A percentile compares a stretch with the other conserved stretches of the same genome.
phyloP scores from a whole-genome alignment of 2,888 invertebrate genomes.

The Chromoteleia sp. region DNA sequence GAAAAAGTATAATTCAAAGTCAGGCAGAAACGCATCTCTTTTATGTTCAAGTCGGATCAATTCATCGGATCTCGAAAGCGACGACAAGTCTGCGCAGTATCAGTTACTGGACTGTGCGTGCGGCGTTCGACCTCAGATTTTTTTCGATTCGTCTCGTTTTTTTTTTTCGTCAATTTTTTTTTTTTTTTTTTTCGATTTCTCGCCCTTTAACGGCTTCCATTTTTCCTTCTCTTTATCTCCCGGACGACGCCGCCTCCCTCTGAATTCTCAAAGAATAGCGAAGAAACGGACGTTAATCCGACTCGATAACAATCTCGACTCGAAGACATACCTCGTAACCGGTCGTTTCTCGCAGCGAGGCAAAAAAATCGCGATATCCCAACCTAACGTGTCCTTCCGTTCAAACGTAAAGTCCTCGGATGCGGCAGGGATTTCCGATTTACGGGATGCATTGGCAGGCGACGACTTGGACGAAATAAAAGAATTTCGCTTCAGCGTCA shows the following conservation, averaged over 20 bases:
- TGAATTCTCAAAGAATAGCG: constrained; percentile 67
- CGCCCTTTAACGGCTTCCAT: constrained; percentile 74
- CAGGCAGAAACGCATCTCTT: constrained; percentile 33
- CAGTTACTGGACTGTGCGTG: constrained; percentile 44
- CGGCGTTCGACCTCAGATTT: constrained; percentile 56
- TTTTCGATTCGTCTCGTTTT: constrained; percentile 25
- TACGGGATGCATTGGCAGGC: constrained; percentile 51
- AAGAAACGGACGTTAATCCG: constrained; percentile 75
- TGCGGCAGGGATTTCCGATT: constrained; percentile 71
- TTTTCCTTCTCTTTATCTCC: constrained; percentile 56
- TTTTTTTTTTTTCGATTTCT: constrained; percentile 56
- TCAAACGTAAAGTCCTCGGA: constrained; percentile 55
- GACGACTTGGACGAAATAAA: constrained; percentile 47
- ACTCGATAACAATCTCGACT: constrained; percentile 75
- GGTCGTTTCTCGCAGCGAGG: constrained; percentile 71
- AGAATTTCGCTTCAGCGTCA: constrained; percentile 14
- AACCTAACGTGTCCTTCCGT: constrained; percentile 60
- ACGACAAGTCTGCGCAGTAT: constrained; percentile 57
- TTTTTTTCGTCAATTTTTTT: constrained; percentile 41
- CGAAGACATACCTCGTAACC: constrained; percentile 72
- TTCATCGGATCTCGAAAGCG: constrained; percentile 53
- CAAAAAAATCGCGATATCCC: constrained; percentile 69
- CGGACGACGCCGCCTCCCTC: constrained; percentile 62
- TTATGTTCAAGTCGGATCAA: constrained; percentile 54
- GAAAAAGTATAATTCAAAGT: constrained; percentile 9